phyloP scores from a whole-genome alignment of 2,888 invertebrate species.

The Camptogramma bilineatum region DNA sequence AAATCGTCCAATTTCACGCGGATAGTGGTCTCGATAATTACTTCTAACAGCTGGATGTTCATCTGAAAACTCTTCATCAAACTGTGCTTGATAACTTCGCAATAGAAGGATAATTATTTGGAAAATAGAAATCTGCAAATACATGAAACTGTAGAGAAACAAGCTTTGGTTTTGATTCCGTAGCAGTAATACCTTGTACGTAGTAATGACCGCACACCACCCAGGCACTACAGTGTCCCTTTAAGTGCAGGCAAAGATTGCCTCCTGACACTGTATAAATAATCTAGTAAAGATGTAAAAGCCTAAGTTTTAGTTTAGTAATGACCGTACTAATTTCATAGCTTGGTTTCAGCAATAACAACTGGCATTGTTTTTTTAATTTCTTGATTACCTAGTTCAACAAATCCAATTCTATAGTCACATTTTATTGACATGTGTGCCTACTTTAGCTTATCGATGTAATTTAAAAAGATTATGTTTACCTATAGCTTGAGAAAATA shows the following conservation, averaged over 20 bases:
- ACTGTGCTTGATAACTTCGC: slow-evolving; percentile 2
- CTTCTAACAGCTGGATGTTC: background rate
- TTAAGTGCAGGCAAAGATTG: too few species aligned
- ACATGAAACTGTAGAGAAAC: background rate
- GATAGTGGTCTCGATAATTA: slow-evolving; percentile 1
- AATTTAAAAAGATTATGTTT: too few species aligned
- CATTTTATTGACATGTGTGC: too few species aligned
- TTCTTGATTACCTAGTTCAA: background rate
- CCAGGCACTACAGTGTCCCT: too few species aligned
- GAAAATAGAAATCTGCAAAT: slow-evolving; percentile 8
- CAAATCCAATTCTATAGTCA: background rate
- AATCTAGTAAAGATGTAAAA: too few species aligned
- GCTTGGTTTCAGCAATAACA: slow-evolving; percentile 3
- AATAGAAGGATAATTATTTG: slow-evolving; percentile 10
- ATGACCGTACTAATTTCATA: slow-evolving; percentile 25
- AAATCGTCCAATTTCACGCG: background rate
- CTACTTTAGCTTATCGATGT: too few species aligned
- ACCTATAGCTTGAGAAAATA: too few species aligned
- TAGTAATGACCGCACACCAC: slow-evolving; percentile 11
- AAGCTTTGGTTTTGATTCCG: background rate
- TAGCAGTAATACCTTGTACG: background rate
- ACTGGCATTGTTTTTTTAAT: background rate
- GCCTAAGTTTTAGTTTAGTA: too few species aligned
- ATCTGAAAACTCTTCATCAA: background rate
- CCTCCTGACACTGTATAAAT: too few species aligned